Base-by-base conservation (phyloP, 2,888 invertebrate species). In the Dusona sp. region DNA sequence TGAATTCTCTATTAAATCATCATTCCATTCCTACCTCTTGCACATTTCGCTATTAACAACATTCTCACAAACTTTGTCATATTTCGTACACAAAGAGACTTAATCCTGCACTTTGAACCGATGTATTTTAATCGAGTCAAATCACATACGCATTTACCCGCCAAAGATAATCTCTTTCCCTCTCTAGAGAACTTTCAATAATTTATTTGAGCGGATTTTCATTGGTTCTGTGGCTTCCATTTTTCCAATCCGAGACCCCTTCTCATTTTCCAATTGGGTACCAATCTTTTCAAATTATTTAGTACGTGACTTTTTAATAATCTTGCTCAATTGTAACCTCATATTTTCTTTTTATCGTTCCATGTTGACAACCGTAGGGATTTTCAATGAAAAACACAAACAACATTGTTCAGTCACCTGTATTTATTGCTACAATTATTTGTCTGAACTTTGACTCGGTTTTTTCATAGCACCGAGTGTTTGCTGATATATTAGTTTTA, bases 61-160 rank as follows among this genome's bases (percentile, higher is more conserved):
- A n/a, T 72, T 61, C 9, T n/a, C 38, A 38, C 38, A 38, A 19
- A 29, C 29, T 61, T 45, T 42, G 38, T 4, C 29, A n/a, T 16
- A 29, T 78, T 36, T 67, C n/a, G 19, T 67, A 64, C 54, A 68
- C 61, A 74, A 57, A 64, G 68, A 78, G n/a, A 61, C 64, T 65
- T 74, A 48, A 70, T 64, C 11, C 25, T 70, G 61, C 48, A 79
- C 79, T 79, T 83, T 79, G 83, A 67, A 79, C 73, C 48, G 42
- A 38, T 16, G 54, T 13, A 36, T 25, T 25, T 36, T 42, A 57
- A 67, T n/a, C 45, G 51, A 38, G 25, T 75, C 54, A n/a, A 57
- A 79, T 19, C 25, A 68, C 51, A 36, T 78, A 57, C 67, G 67
- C 68, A 54, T 29, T 67, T 54, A 54, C 51, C 54, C 38, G 67